Evolutionary conservation across 2,797 vertebrate genomes (phyloP).

Genomic region (Microchirus variegatus): DNA sequence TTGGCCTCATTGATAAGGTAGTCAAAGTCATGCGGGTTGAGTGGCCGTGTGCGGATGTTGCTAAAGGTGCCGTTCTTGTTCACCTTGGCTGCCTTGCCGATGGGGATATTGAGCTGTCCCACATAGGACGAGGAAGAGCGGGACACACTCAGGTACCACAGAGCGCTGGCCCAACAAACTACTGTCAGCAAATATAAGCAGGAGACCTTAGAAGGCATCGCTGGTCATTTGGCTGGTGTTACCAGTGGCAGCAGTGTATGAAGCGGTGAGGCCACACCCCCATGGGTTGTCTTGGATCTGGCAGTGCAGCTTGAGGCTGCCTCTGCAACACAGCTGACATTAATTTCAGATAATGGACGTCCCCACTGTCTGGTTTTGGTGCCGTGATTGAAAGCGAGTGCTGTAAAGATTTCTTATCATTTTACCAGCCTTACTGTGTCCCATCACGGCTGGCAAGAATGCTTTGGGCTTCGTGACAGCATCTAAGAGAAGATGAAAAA

Average conservation of each 20-base stretch:
- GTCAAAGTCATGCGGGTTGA: constrained; percentile 95
- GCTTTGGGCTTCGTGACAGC: constrained; percentile 25
- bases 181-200: constrained; percentile 97
- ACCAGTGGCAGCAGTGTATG: constrained; percentile 59
- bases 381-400: constrained; percentile 23
- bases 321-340: constrained; percentile 71
- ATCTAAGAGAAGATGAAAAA: constrained; percentile 49
- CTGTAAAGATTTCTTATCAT: constrained; percentile 32
- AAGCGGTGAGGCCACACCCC: constrained; percentile 73
- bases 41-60: constrained; percentile 95
- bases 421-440: constrained; percentile 26
- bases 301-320: constrained; percentile 83
- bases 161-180: constrained; percentile 97
- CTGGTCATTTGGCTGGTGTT: constrained; percentile 64
- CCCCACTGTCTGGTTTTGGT: constrained; percentile 17
- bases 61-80: constrained; percentile 89
- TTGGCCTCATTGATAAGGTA: constrained; percentile 94
- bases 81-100: constrained; percentile 79
- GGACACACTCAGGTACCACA: constrained; percentile 96
- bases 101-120: constrained; percentile 85
- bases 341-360: constrained; percentile 62
- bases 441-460: constrained; percentile 36
- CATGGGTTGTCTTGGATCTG: constrained; percentile 68
- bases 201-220: constrained; percentile 98
- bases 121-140: constrained; percentile 91